These are phyloP conservation scores for Chalcis sispes DNA, from an alignment of 2,888 invertebrate species.

Conservation along the genomic window DNA sequence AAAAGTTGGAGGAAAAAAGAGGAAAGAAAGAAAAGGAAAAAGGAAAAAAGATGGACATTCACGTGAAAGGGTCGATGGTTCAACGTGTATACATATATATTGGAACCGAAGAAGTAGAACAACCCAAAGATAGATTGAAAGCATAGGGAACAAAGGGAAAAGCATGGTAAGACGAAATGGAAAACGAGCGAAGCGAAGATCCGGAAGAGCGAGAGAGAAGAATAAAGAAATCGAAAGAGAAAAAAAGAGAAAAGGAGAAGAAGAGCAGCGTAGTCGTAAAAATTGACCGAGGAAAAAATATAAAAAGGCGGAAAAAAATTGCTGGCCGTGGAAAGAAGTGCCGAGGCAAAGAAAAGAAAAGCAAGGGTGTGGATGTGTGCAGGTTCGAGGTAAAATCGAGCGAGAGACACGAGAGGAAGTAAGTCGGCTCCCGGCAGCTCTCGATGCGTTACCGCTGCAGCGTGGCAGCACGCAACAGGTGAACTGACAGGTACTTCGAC, in stretches of 20 bases:
- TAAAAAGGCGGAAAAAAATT: no score
- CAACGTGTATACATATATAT: no score
- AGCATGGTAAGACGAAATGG: no score
- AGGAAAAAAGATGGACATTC: not conserved
- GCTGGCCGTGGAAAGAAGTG: no score
- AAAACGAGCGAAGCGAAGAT: no score
- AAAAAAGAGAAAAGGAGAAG: not conserved
- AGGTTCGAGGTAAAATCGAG: not conserved
- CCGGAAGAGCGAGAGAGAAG: not conserved
- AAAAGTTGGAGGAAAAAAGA: not conserved
- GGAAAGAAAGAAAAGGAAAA: not conserved
- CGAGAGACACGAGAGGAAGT: not conserved
- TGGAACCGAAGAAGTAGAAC: no score
- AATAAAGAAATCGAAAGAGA: not conserved
- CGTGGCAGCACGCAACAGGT: constrained; percentile 63
- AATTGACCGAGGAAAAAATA: no score
- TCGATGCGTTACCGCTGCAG: constrained; percentile 1
- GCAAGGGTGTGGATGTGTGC: not conserved
- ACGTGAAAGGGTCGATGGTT: no score
- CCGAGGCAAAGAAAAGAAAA: no score
- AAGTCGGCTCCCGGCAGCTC: not conserved
- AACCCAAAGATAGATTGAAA: no score
- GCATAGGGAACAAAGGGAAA: no score
- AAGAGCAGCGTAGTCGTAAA: no score
- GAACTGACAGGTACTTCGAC: constrained; percentile 57